A percentile compares a stretch with the other conserved stretches of the same genome.
These are phyloP conservation scores for Ondatra zibethicus DNA, from an alignment of 2,113 vertebrate species.

Conservation along the genomic window DNA sequence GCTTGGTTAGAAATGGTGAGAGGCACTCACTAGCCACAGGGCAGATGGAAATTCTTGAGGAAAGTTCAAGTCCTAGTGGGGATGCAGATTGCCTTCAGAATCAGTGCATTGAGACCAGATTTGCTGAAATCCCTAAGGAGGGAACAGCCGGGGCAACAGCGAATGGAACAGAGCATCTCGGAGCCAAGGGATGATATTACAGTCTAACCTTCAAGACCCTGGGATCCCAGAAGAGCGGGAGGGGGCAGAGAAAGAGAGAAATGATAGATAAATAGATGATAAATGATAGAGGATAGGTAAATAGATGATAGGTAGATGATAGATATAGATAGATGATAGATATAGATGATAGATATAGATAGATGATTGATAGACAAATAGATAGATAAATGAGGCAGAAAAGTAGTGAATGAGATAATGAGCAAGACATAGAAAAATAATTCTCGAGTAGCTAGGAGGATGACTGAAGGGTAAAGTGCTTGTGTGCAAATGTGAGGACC, in stretches of 20 bases:
- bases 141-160: background rate
- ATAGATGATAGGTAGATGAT: background rate
- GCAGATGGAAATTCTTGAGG: background rate
- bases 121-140: background rate
- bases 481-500: background rate
- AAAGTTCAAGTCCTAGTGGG: background rate
- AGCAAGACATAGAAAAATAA: background rate
- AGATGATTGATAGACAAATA: rapidly evolving
- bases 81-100: background rate
- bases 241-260: too few relatives aligned
- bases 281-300: background rate
- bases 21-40: background rate
- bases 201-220: background rate
- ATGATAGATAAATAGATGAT: too few relatives aligned
- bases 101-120: background rate
- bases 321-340: background rate
- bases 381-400: background rate
- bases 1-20: background rate
- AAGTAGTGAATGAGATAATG: too few relatives aligned
- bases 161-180: background rate
- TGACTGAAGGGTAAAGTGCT: background rate
- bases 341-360: background rate
- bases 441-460: too few relatives aligned
- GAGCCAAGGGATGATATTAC: background rate
- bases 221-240: background rate